Evolutionary conservation across 2,113 vertebrate genomes (phyloP).

Genomic region (Erpornis zantholeuca): DNA sequence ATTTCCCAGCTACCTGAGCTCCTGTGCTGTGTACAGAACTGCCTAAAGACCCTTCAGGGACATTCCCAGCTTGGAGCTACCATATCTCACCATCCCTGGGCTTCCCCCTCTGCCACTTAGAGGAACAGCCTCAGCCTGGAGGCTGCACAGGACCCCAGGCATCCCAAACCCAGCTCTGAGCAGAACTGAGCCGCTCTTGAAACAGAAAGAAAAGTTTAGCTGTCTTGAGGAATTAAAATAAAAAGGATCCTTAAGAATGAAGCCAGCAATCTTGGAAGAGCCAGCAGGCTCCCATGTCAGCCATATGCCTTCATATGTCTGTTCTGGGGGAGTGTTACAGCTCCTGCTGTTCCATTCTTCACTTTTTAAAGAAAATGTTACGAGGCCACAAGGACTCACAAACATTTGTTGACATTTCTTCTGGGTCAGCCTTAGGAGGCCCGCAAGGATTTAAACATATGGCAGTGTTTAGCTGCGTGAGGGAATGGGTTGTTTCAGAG

Average conservation of each 20-base stretch:
- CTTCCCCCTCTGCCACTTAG: too few relatives aligned
- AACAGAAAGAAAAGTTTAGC: neutral
- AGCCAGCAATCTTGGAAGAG: constrained; percentile 40
- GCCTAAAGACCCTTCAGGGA: neutral
- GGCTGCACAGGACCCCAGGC: rapidly evolving
- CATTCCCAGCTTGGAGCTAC: neutral
- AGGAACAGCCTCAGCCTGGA: neutral
- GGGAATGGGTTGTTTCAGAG: neutral
- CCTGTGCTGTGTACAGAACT: neutral
- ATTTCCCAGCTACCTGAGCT: neutral
- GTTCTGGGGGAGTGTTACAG: constrained; percentile 59
- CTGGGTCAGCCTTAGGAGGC: constrained; percentile 59
- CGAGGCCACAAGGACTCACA: constrained; percentile 55
- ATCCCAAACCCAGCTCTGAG: neutral
- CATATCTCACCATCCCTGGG: neutral
- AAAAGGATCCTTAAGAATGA: neutral
- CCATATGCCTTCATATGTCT: constrained; percentile 61
- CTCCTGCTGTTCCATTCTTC: constrained; percentile 48
- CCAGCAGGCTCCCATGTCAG: constrained; percentile 58
- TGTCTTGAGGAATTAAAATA: neutral
- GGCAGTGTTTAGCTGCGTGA: constrained; percentile 45
- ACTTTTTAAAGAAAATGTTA: constrained; percentile 49
- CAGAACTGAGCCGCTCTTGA: neutral
- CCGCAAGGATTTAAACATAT: constrained; percentile 58
- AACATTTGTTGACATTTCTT: constrained; percentile 68